A percentile compares a stretch with the other conserved stretches of the same genome.
phyloP scores from a whole-genome alignment of 2,797 vertebrate genomes.

The Vultur gryphus region DNA sequence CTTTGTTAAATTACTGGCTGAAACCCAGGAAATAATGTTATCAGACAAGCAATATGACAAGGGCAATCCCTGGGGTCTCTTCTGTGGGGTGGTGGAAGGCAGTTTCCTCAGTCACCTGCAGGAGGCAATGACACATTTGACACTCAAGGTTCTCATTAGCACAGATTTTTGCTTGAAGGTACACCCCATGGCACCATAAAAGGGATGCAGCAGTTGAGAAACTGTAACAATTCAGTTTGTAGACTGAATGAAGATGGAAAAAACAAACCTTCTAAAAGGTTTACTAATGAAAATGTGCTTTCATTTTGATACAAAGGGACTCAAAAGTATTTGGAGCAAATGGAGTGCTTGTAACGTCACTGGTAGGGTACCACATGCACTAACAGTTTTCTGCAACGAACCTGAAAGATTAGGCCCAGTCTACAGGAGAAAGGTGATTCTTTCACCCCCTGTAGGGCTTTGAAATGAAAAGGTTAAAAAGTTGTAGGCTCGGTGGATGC shows the following conservation, averaged over 20 bases:
- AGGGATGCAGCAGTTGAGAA: background rate
- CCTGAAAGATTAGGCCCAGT: background rate
- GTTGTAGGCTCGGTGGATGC: background rate
- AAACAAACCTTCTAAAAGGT: background rate
- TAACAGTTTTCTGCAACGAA: background rate
- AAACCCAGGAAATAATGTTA: background rate
- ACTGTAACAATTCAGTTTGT: accelerated
- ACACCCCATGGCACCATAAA: background rate
- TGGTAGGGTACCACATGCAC: background rate
- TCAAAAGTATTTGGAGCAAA: background rate
- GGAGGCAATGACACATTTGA: background rate
- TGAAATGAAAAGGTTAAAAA: background rate
- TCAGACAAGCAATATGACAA: background rate
- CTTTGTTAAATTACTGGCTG: background rate
- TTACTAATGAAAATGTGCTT: background rate
- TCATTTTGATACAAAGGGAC: background rate
- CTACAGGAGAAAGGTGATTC: background rate
- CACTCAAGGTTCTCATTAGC: background rate
- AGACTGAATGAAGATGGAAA: background rate
- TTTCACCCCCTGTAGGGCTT: background rate
- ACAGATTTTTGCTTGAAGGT: background rate
- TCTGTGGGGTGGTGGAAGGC: background rate
- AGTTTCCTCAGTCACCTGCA: background rate
- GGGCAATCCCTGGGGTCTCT: background rate
- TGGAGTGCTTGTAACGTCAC: background rate